phyloP scores from a whole-genome alignment of 2,888 invertebrate species.

The Baronia brevicornis region DNA sequence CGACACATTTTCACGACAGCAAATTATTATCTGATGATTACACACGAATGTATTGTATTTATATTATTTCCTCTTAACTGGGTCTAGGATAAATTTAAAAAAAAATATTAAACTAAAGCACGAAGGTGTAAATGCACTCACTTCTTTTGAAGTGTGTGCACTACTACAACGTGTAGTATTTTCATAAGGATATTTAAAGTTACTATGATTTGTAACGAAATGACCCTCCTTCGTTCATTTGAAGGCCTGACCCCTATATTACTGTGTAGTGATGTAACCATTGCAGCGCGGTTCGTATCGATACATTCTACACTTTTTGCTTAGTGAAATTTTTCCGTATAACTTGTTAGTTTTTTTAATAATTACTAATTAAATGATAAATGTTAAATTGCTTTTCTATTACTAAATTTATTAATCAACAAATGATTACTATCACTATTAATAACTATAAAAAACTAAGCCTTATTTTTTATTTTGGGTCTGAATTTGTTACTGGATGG shows the following conservation, averaged over 20 bases:
- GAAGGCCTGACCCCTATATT: slow-evolving; percentile 71
- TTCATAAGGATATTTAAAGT: slow-evolving; percentile 58
- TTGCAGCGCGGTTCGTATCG: slow-evolving; percentile 17
- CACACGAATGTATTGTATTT: slow-evolving; percentile 29
- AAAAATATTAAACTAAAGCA: slow-evolving; percentile 20
- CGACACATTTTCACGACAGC: slow-evolving; percentile 44
- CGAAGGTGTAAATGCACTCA: slow-evolving; percentile 22
- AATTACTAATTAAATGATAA: too few species aligned
- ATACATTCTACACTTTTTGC: slow-evolving; percentile 2
- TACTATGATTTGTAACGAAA: slow-evolving; percentile 63
- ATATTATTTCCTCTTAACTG: slow-evolving; percentile 26
- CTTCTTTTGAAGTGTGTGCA: slow-evolving; percentile 42
- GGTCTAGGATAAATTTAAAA: slow-evolving; percentile 35
- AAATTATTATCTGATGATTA: slow-evolving; percentile 28
- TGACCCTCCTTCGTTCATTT: slow-evolving; percentile 47
- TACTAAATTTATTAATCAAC: too few species aligned
- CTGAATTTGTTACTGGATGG: too few species aligned
- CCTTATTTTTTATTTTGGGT: too few species aligned
- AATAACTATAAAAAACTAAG: too few species aligned
- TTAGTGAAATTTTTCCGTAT: too few species aligned
- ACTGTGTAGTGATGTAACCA: slow-evolving; percentile 35
- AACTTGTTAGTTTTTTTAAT: too few species aligned
- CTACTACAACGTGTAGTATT: slow-evolving; percentile 46
- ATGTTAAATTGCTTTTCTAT: too few species aligned
- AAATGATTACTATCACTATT: too few species aligned